Base-by-base conservation (phyloP, 1,140 invertebrate genomes). In the Cyrtorhinus lividipennis region DNA sequence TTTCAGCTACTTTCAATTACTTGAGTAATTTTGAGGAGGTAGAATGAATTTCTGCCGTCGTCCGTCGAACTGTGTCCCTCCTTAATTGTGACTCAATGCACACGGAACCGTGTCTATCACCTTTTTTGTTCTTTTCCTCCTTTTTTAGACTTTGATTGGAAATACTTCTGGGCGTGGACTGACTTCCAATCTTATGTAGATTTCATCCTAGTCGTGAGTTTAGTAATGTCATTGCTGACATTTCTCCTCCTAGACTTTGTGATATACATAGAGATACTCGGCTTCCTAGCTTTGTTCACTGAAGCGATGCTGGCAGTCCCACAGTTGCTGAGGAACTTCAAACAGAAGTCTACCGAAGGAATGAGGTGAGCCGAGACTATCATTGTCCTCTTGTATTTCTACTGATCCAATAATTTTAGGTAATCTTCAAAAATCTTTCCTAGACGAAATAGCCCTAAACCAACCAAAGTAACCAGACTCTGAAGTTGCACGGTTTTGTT, bases 291-390 rank as follows among this genome's bases (percentile, higher is more conserved):
- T 56, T 83, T 98, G 30, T 88, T 98, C 72, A 92, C 88, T 5
- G 96, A 99, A 77, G 95, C 96, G 22, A 92, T 97, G 86, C 75
- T 99, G 22, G 96, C 92, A 64, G 81, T 87, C 13, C 94, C 94
- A 27, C 95, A 98, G 75, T 87, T 98, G 71, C 78, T 91, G 53
- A 84, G 86, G 69, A 98, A 98, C 77, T 86, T 82, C 70, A 77
- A 80, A 65, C 90, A 90, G 69, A 90, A 92, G 76, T 96, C 93
- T 56, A 97, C 93, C 8, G 82, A 86, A 71, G 95, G 95, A 72
- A 97, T 98, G 94, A 98, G 94, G 94, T 96, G 77, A 74, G 68
- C n/a, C n/a, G n/a, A n/a, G n/a, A n/a, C n/a, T n/a, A n/a, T n/a
- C n/a, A n/a, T n/a, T n/a, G n/a, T n/a, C n/a, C n/a, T n/a, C n/a